Evolutionary conservation across 2,113 vertebrate species (phyloP), one percentile per base, ranked within the genome.

Genomic region (Oceanodroma tethys): DNA sequence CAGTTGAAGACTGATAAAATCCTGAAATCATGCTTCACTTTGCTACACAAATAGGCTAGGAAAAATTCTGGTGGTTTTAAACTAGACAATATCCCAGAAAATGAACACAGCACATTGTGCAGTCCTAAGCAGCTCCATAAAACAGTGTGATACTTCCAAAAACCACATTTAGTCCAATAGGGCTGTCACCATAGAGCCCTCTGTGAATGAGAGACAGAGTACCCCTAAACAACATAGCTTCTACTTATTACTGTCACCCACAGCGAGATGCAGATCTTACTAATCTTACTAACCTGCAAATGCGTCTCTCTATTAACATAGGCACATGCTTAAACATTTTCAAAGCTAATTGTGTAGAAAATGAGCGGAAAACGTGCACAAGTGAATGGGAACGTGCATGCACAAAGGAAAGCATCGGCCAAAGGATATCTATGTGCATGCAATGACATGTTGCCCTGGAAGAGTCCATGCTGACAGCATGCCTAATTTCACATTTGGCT

Each of bases 281-380:
- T 20, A 27, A 60, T 74, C 47, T 67, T 48, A 88, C 34, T 48
- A 76, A 87, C 17, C 29, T 89, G 47, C 47, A 91, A 90, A 88
- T 82, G 18, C 26, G 47, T 73, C 38, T 80, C 66, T 86, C 43
- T 58, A 72, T 59, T 93, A 79, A 38, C 53, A 68, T 1, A 75
- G 60, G 52, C 53, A 82, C 17, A 48, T 4, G 5, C n/a, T 63
- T 65, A 65, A 86, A 90, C n/a, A 87, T 76, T 93, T 94, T 40
- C 58, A 75, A 88, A 90, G 40, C 60, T 93, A 97, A 97, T 45
- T 65, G 66, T 67, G 52, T 81, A 82, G 83, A 88, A 95, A 96
- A 91, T 30, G 53, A 91, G 84, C 73, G 82, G 76, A 60, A 29
- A 86, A 47, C 40, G 18, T 32, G 43, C 73, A 50, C 23, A 82